Evolutionary conservation across 2,797 vertebrate species (phyloP), one percentile per base, ranked within the genome.

Genomic region (Danio albolineatus): DNA sequence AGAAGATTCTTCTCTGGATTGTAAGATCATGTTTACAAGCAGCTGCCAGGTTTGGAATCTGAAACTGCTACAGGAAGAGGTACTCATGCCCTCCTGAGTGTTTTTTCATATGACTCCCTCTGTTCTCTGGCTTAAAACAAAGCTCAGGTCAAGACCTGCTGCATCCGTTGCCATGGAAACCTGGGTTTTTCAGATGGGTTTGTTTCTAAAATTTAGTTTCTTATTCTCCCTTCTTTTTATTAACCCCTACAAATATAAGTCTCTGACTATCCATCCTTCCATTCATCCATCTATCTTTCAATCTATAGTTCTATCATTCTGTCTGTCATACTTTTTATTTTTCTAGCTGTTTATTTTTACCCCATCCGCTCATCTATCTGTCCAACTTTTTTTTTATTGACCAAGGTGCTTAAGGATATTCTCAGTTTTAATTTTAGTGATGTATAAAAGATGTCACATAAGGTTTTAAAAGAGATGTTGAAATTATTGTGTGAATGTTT

Each of bases 141-240:
- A 92, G 91, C 92, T 91, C 90, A 90, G 93, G 94, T 94, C 93
- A 83, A 72, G 91, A 93, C 93, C 93, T 90, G 89, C 87, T 71
- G 90, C 75, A 81, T 90, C 91, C 86, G 90, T 95, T 89, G 85
- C 93, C 92, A 95, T 94, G 92, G 93, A 91, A 95, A 95, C 93
- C 87, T 92, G 87, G 91, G 89, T 91, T 92, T 91, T 92, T 91
- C 89, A 91, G 93, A 93, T 92, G 91, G 89, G 87, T 89, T 85
- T 81, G 81, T 84, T 86, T 79, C 54, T 75, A 81, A 83, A 76
- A 43, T 73, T 70, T 79, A 70, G 79, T 76, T 71, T 75, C 73
- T 76, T 80, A 67, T 5, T 17, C n/a, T 21, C 0, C n/a, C 17
- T 54, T 57, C n/a, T 57, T 5, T 57, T 5, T 53, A n/a, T n/a